Base-by-base conservation (phyloP, 2,888 invertebrate species). In the Athalia cordata region DNA sequence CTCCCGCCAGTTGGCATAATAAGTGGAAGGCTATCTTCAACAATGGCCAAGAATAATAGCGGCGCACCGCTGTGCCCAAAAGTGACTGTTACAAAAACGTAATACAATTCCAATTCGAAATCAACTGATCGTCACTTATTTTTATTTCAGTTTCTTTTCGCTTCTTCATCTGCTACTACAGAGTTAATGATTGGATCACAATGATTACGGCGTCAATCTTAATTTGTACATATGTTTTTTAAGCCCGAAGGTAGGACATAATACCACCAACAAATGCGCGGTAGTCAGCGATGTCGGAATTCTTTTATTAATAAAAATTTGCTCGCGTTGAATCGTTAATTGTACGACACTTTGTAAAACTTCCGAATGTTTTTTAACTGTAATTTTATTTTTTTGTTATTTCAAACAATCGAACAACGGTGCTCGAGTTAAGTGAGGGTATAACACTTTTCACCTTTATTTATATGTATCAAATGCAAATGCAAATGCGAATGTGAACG, bases 141-240 rank as follows among this genome's bases (percentile, higher is more conserved):
- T 52, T 47, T 61, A 67, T 70, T 79, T 66, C 67, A 75, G 67
- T 79, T 68, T 67, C 61, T 59, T 55, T 79, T 79, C 72, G 57
- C 70, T 77, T 81, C 82, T 83, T 82, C 81, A 79, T 78, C 55
- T 81, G 80, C 80, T 82, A 79, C 80, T 78, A 79, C 79, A 68
- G n/a, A 79, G 82, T 83, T 85, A 86, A 86, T 85, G 85, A 85
- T 83, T 85, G 81, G 85, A 84, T 86, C 85, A 85, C 85, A 85
- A 87, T 84, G 87, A 87, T 85, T 86, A 84, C 84, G 79, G 84
- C 86, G 87, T 86, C 86, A 86, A 86, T 87, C 86, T 86, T 86
- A 84, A 87, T 87, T 87, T 87, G 83, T 80, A 82, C 81, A 82
- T 83, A 82, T 82, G 62, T 6, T 13, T 50, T n/a, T 29, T 29